A percentile compares a stretch with the other conserved stretches of the same genome.
Conservation (phyloP, 37 sponge, comb jelly and placozoan genomes). For the Beroe forskalii region DNA sequence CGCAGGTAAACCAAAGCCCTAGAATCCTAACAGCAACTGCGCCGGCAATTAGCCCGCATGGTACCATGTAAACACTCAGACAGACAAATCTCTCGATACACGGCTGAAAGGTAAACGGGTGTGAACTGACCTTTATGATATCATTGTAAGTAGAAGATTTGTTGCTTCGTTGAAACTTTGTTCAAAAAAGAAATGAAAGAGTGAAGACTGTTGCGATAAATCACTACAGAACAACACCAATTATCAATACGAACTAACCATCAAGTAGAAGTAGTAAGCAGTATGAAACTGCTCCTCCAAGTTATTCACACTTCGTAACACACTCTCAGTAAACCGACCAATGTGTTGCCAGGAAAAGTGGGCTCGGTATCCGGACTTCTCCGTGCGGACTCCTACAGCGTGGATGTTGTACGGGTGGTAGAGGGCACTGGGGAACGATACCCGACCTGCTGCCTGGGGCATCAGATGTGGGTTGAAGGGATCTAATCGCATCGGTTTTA, state of each 20-base stretch:
- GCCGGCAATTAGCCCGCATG: conserved; percentile 24
- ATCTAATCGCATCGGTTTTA: too few species aligned
- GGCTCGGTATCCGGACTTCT: background rate
- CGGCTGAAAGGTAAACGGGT: conserved; percentile 26
- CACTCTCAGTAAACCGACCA: conserved; percentile 55
- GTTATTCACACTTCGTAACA: conserved; percentile 51
- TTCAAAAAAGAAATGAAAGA: too few species aligned
- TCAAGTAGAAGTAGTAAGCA: conserved; percentile 61
- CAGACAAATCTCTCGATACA: conserved; percentile 63
- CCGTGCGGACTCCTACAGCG: conserved; percentile 51
- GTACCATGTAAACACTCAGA: conserved; percentile 60
- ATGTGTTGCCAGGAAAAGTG: conserved; percentile 57
- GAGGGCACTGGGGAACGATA: conserved; percentile 29
- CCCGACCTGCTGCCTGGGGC: conserved; percentile 59
- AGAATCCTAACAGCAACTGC: conserved; percentile 20
- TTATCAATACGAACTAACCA: too few species aligned
- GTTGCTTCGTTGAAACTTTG: too few species aligned
- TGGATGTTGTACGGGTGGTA: conserved; percentile 65
- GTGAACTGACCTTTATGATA: background rate
- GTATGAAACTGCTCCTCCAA: conserved; percentile 63
- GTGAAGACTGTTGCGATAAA: too few species aligned
- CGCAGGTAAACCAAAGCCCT: conserved; percentile 22
- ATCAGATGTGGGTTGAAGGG: too few species aligned
- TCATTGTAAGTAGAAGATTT: too few species aligned
- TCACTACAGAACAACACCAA: too few species aligned